Base-by-base conservation (phyloP, 2,113 vertebrate genomes). In the Pelobates fuscus region DNA sequence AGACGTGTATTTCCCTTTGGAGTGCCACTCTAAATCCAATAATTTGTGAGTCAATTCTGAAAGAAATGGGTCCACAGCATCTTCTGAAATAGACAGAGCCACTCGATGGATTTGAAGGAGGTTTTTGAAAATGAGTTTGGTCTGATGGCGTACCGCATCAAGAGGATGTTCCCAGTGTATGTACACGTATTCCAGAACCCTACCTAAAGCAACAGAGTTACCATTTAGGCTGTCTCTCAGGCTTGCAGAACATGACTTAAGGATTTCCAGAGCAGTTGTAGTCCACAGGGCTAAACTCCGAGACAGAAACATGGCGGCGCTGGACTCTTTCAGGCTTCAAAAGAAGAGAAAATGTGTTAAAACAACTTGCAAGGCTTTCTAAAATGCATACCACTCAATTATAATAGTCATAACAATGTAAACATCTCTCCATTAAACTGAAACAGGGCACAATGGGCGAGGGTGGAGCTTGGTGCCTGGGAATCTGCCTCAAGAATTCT, bases 101-200 rank as follows among this genome's bases (percentile, higher is more conserved):
- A 67, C 81, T 78, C 74, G 88, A 72, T 98, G 97, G 14, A 96
- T 88, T 12, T 87, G 87, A 41, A 98, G 93, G 26, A 95, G 85
- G 84, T 97, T 95, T 75, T 78, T 92, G 86, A 98, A 98, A 73
- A 98, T 90, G 41, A 90, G 17, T 79, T 93, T 94, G 21, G 92
- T 93, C 80, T 99, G 96, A 83, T 98, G 94, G 57, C 95, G 94
- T 30, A 98, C 89, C 15, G 93, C 95, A 64, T 98, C 97, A 32
- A 99, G 64, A 0, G 96, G 95, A 78, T 99, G 95, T 54, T 98
- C 97, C 97, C 96, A 98, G 84, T 98, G 94, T 8, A 93, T 88
- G 76, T 96, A 97, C 73, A 98, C 84, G 46, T 98, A 96, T 64
- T 94, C 94, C 80, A 97, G 86, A 57, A 98, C 87, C 73, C 77